Evolutionary conservation across 2,888 invertebrate genomes (phyloP).

Genomic region (Epicampocera succincta): DNA sequence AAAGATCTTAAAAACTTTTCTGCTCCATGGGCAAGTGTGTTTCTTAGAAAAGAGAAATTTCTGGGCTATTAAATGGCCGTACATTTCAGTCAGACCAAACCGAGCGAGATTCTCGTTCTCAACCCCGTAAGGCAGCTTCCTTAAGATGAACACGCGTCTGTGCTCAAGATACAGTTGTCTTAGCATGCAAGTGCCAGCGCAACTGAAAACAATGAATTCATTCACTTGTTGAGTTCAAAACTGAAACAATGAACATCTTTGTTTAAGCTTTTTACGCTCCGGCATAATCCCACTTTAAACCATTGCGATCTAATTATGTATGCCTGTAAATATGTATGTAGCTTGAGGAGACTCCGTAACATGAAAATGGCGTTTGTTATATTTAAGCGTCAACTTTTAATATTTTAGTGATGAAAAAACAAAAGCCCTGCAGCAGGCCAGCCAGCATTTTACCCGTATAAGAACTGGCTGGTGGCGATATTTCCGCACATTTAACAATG

Average conservation of each 20-base stretch:
- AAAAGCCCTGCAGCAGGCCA: neutral
- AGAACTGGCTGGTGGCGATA: neutral
- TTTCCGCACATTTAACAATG: constrained; percentile 39
- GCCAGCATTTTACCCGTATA: neutral
- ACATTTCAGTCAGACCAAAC: too few relatives aligned
- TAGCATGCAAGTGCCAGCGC: too few relatives aligned
- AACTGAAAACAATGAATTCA: too few relatives aligned
- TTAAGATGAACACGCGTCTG: too few relatives aligned
- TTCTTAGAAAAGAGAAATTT: too few relatives aligned
- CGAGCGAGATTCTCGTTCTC: too few relatives aligned
- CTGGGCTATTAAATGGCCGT: too few relatives aligned
- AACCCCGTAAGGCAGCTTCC: too few relatives aligned
- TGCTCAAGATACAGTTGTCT: too few relatives aligned
- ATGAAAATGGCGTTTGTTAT: constrained; percentile 59
- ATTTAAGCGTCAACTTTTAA: constrained; percentile 22
- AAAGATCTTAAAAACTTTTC: too few relatives aligned
- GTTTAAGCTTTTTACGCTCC: constrained; percentile 1
- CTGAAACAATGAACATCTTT: constrained; percentile 32
- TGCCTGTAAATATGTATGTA: too few relatives aligned
- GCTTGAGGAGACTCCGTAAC: constrained; percentile 29
- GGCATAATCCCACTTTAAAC: constrained; percentile 5
- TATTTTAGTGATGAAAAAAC: constrained; percentile 48
- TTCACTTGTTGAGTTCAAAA: constrained; percentile 11
- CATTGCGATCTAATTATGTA: constrained; percentile 36
- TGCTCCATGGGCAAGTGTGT: too few relatives aligned